A percentile compares a stretch with the other conserved stretches of the same genome.
phyloP scores from a whole-genome alignment of 1,140 invertebrate genomes.

The Drosophila sulfurigaster region DNA sequence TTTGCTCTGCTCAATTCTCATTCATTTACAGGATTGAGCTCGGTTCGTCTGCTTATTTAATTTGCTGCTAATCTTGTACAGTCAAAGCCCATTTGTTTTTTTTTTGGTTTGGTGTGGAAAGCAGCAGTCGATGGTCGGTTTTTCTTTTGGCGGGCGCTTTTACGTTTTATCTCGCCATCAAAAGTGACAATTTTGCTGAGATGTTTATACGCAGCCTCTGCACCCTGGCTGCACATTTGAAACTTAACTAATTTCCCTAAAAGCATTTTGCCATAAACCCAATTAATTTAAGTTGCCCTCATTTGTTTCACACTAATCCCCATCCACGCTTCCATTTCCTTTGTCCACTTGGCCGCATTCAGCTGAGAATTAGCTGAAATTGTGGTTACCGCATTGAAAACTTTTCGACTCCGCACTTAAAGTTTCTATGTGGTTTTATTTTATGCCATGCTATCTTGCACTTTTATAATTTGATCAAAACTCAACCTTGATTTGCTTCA shows the following conservation, averaged over 20 bases:
- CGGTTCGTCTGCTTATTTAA: constrained; percentile 73
- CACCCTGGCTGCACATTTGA: constrained; percentile 43
- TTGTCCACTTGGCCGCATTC: constrained; percentile 8
- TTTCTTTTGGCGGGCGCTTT: constrained; percentile 33
- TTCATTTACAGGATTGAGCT: constrained; percentile 49
- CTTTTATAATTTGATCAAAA: background rate
- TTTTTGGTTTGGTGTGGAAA: background rate
- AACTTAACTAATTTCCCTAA: constrained; percentile 78
- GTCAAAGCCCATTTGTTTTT: constrained; percentile 65
- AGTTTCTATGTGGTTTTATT: constrained; percentile 23
- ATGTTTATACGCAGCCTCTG: constrained; percentile 50
- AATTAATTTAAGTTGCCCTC: constrained; percentile 81
- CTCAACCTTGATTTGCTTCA: no score
- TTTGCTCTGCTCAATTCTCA: constrained; percentile 1
- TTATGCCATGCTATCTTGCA: background rate
- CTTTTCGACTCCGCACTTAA: constrained; percentile 32
- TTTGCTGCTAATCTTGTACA: constrained; percentile 79
- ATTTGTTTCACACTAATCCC: constrained; percentile 67
- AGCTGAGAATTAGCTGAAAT: constrained; percentile 63
- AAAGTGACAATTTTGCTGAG: constrained; percentile 74
- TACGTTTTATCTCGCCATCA: constrained; percentile 65
- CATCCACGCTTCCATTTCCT: constrained; percentile 10
- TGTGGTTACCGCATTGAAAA: constrained; percentile 64
- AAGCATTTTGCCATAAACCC: constrained; percentile 82
- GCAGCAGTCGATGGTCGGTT: background rate